Conservation (phyloP, 2,797 vertebrate species). For the Peromyscus aztecus region DNA sequence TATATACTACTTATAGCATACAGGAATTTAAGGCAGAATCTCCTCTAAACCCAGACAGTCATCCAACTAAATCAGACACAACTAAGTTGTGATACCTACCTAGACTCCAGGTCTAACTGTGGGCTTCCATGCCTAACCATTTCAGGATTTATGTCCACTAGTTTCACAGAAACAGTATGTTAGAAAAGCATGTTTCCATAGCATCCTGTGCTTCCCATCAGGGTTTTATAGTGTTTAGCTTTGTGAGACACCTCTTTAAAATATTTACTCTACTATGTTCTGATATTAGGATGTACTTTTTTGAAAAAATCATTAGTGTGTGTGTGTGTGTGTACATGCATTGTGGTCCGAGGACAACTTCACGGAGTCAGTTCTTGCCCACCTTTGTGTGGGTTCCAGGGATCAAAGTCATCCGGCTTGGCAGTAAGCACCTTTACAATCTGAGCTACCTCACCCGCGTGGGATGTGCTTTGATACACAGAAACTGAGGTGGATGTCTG, state of each 20-base stretch:
- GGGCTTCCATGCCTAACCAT: not conserved
- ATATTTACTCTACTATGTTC: not conserved
- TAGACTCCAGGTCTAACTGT: conserved; percentile 37
- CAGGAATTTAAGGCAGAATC: conserved; percentile 9
- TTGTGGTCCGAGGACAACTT: not conserved
- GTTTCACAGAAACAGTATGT: conserved; percentile 33
- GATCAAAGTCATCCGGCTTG: not conserved
- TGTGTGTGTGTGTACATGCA: not conserved
- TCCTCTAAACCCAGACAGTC: conserved; percentile 45
- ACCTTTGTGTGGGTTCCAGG: not conserved
- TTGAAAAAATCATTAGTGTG: not conserved
- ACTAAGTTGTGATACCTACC: not conserved
- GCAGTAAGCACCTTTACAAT: not conserved
- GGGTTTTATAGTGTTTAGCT: conserved; percentile 5
- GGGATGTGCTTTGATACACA: not conserved
- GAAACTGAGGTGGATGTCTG: not conserved
- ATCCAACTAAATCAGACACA: conserved; percentile 31
- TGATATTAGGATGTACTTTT: not conserved
- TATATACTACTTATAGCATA: not conserved
- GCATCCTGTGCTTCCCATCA: not conserved
- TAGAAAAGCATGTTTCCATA: conserved; percentile 35
- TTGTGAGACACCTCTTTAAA: not conserved
- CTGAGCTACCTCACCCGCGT: not conserved
- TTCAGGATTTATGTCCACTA: not conserved
- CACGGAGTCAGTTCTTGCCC: not conserved